phyloP scores from a whole-genome alignment of 92 coral and sea anemone genomes.

The Anthopleura xanthogrammica region DNA sequence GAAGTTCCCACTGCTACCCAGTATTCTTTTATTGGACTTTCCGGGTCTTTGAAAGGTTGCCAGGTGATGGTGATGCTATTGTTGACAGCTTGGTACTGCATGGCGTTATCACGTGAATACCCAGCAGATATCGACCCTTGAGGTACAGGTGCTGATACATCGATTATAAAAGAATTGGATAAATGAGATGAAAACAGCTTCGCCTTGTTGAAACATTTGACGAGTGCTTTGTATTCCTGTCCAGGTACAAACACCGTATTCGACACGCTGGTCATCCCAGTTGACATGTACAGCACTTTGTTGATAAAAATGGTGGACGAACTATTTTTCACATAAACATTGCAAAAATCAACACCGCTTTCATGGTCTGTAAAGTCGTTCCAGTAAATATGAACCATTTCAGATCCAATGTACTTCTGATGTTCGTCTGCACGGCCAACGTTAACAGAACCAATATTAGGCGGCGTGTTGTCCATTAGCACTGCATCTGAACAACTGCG shows the following conservation, averaged over 20 bases:
- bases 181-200: conserved; percentile 44
- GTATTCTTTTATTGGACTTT: conserved; percentile 68
- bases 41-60: conserved; percentile 67
- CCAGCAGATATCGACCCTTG: conserved; percentile 52
- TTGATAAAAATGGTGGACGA: conserved; percentile 15
- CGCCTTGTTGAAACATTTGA: conserved; percentile 63
- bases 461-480: conserved; percentile 73
- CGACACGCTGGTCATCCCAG: conserved; percentile 29
- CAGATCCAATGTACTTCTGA: conserved; percentile 36
- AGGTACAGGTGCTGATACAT: conserved; percentile 61
- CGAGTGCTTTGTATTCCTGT: conserved; percentile 36
- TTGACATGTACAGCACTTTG: conserved; percentile 3
- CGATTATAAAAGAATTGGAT: conserved; percentile 58
- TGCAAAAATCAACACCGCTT: conserved; percentile 63
- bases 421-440: conserved; percentile 43
- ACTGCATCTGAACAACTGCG: conserved; percentile 86
- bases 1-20: conserved; percentile 56
- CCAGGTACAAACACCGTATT: conserved; percentile 29
- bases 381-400: conserved; percentile 54
- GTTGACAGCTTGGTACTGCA: conserved; percentile 56
- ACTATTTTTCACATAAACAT: conserved; percentile 38
- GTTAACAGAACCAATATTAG: conserved; percentile 48
- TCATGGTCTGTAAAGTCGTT: conserved; percentile 58
- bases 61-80: conserved; percentile 46
- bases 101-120: conserved; percentile 40